A percentile compares a stretch with the other conserved stretches of the same genome.
Conservation (phyloP, 2,113 vertebrate genomes). For the Syngnathoides biaculeatus region DNA sequence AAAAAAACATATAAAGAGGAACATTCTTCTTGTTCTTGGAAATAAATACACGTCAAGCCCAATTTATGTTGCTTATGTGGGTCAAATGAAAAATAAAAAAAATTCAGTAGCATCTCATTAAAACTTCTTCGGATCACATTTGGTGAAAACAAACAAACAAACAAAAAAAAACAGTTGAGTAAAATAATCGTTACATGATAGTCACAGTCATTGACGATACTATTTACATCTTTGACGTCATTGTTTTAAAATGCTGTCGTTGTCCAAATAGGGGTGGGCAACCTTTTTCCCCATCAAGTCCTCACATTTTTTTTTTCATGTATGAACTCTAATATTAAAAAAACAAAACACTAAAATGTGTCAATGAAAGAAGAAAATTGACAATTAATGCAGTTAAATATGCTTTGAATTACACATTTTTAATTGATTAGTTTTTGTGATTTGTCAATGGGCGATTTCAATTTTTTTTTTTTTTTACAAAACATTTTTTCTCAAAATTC, state of each 20-base stretch:
- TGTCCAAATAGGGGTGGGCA: background rate
- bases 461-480: background rate
- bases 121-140: constrained; percentile 37
- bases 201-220: constrained; percentile 66
- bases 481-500: background rate
- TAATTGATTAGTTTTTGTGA: background rate
- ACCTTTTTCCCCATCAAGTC: background rate
- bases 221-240: constrained; percentile 67
- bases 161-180: background rate
- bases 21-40: constrained; percentile 17
- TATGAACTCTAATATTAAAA: background rate
- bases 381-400: too few species aligned
- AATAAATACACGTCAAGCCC: constrained; percentile 21
- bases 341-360: too few species aligned
- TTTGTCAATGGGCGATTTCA: too few species aligned
- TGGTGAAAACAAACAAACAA: constrained; percentile 15
- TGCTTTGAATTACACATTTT: background rate
- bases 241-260: constrained; percentile 6
- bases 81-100: constrained; percentile 22
- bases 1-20: constrained; percentile 29
- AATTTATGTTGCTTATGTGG: constrained; percentile 24
- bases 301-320: background rate
- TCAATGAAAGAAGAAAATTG: too few species aligned
- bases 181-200: constrained; percentile 37
- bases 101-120: constrained; percentile 31